Evolutionary conservation across 1,140 invertebrate species (phyloP), one percentile per base, ranked within the genome.

Genomic region (Maconellicoccus hirsutus): DNA sequence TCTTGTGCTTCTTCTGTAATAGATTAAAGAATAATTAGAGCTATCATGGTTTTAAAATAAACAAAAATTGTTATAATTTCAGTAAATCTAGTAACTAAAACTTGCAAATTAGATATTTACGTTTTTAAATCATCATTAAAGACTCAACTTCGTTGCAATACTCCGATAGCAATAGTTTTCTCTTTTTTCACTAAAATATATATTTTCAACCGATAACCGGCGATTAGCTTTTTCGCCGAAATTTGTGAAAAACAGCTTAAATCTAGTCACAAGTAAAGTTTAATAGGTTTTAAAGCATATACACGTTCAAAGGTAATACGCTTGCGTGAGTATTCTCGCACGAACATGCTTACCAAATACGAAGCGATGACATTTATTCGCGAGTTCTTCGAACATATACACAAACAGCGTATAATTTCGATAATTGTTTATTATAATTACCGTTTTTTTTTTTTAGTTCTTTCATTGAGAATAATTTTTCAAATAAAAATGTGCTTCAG

Each of bases 321-420:
- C 42, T 16, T 52, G 42, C 42, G 42, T 52, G 12, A 52, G n/a
- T n/a, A 52, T 52, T 52, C 42, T 52, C 42, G 42, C 42, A 52
- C 42, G 12, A 52, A 52, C 42, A 52, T 52, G 42, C 42, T 52
- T 52, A 52, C 42, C 42, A 19, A 52, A 52, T 8, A 52, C 42
- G 42, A 52, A 52, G 42, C 42, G 42, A 52, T 52, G 42, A 52
- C 42, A 52, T 52, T 52, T 52, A 52, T 52, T 52, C 42, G 42
- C 42, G 42, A 52, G 42, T 52, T 52, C 16, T 3, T 52, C 42
- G 42, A 52, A 16, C 4, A 19, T 52, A 52, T 52, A 19, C 42
- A 52, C 3, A 8, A 52, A 52, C 42, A 4, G 42, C n/a, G 42
- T 16, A 16, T 52, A 8, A 16, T 52, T 52, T 33, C 29, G 29